A percentile compares a stretch with the other conserved stretches of the same genome.
Evolutionary conservation across 1,140 invertebrate genomes (phyloP).

Genomic region (Drosophila ananassae): DNA sequence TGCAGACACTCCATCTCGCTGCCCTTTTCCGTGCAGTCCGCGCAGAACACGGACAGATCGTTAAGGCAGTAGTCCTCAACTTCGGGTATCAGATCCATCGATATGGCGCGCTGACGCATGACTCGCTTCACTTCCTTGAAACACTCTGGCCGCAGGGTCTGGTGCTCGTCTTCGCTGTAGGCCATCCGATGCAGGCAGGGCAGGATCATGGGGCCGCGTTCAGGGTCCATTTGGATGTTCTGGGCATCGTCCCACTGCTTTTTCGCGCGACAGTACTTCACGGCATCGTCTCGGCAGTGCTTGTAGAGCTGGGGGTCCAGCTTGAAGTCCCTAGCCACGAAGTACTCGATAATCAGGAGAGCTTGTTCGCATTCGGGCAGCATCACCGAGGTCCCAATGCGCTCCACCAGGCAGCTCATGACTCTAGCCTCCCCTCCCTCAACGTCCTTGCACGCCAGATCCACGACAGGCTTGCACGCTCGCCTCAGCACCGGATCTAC

Average conservation of each 20-base stretch:
- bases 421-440: conserved; percentile 90
- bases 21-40: conserved; percentile 91
- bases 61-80: conserved; percentile 95
- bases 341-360: conserved; percentile 98
- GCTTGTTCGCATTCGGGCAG: conserved; percentile 94
- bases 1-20: conserved; percentile 97
- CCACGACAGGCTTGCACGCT: conserved; percentile 93
- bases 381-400: conserved; percentile 94
- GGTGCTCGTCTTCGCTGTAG: conserved; percentile 89
- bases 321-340: conserved; percentile 96
- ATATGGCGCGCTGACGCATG: conserved; percentile 95
- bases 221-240: conserved; percentile 88
- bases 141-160: conserved; percentile 87
- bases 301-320: conserved; percentile 94
- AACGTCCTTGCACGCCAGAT: conserved; percentile 88
- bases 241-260: conserved; percentile 90
- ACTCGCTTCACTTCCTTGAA: conserved; percentile 92
- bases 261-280: conserved; percentile 91
- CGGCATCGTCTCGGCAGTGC: conserved; percentile 94
- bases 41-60: conserved; percentile 93
- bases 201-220: conserved; percentile 91
- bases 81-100: conserved; percentile 96
- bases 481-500: conserved; percentile 94
- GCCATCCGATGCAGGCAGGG: conserved; percentile 96
- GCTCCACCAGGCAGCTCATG: conserved; percentile 97